Base-by-base conservation (phyloP, 2,888 invertebrate genomes). In the Cordilura impudica region DNA sequence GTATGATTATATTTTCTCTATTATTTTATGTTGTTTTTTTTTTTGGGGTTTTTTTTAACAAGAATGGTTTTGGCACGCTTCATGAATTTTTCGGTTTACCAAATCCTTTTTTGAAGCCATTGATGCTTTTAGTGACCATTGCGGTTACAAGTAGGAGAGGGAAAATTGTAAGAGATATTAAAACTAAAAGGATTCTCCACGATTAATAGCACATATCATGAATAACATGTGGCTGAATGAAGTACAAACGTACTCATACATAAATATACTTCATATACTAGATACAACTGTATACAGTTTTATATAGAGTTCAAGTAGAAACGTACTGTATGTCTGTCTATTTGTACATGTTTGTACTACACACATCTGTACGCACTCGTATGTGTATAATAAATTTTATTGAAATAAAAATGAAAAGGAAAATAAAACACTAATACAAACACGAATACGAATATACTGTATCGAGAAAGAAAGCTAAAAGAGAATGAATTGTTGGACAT, bases 131-230 rank as follows among this genome's bases (percentile, higher is more conserved):
- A 72, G 63, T 78, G 63, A 56, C 67, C 63, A 69, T 69, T 72
- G 67, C 35, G 67, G 66, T 73, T 54, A 14, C 4, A 0, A 39
- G 16, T 6, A 26, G 4, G 29, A 21, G 18, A 16, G 23, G 7
- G 45, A 61, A 54, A 19, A 60, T 51, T 45, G 35, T 23, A 67
- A 53, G 53, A 58, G 19, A 56, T 26, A 29, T 26, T n/a, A 16
- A 21, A 71, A 54, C 45, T 49, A 43, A 67, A 63, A 53, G 69
- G 31, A 69, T 58, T 43, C 47, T 51, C 72, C 51, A 73, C 69
- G 78, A 73, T 69, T 78, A 78, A 78, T 78, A 60, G 69, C 58
- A 53, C 45, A 69, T 69, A 67, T 69, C 56, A 78, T 31, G 71
- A 66, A 61, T 61, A 71, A 56, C 31, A 53, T 18, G 23, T 26